phyloP scores from a whole-genome alignment of 2,113 vertebrate species.

The Dicrurus megarhynchus region DNA sequence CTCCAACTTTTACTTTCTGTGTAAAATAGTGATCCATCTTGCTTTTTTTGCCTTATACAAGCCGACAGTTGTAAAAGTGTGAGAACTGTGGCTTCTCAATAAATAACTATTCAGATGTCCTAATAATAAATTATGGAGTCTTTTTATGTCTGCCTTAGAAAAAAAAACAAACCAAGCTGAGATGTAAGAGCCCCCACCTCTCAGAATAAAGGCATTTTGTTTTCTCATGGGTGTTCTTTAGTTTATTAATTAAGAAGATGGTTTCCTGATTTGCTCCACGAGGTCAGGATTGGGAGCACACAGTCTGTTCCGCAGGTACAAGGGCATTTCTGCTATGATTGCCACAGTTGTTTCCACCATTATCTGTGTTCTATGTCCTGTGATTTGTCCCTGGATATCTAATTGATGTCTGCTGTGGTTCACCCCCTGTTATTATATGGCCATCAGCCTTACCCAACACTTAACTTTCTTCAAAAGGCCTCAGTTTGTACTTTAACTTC shows the following conservation, averaged over 20 bases:
- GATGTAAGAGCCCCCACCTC: constrained; percentile 53
- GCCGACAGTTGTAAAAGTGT: constrained; percentile 97
- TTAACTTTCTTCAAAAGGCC: background rate
- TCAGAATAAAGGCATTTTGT: constrained; percentile 69
- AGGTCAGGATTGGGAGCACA: background rate
- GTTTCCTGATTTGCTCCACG: background rate
- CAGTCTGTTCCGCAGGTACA: background rate
- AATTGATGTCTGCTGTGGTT: background rate
- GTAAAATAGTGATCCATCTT: constrained; percentile 84
- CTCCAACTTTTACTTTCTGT: constrained; percentile 81
- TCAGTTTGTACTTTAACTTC: background rate
- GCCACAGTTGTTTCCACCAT: background rate
- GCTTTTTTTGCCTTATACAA: constrained; percentile 89
- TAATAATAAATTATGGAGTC: constrained; percentile 62
- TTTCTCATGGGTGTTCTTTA: constrained; percentile 64
- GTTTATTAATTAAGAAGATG: constrained; percentile 55
- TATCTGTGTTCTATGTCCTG: background rate
- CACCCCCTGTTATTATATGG: background rate
- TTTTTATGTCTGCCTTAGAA: constrained; percentile 66
- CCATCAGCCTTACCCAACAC: background rate
- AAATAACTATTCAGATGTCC: constrained; percentile 84
- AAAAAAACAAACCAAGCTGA: background rate
- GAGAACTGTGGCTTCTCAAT: constrained; percentile 89
- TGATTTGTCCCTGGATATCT: background rate
- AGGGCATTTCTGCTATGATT: background rate